phyloP scores from a whole-genome alignment of 2,113 vertebrate genomes.

The Neogale vison region DNA sequence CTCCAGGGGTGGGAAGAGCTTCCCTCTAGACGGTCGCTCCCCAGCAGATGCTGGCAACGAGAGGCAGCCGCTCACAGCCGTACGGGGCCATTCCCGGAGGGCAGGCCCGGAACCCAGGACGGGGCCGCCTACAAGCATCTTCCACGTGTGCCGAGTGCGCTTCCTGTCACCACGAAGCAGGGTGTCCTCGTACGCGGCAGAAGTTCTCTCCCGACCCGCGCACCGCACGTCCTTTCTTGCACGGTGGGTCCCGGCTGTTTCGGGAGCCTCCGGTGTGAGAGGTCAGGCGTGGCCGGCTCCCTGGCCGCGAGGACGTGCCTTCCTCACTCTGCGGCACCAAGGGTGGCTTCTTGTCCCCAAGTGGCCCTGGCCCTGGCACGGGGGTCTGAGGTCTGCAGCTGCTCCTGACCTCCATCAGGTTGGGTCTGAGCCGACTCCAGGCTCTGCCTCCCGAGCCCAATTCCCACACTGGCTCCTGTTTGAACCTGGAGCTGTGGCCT shows the following conservation, averaged over 20 bases:
- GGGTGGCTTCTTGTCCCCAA: neutral
- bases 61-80: constrained; percentile 54
- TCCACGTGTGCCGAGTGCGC: constrained; percentile 26
- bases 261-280: neutral
- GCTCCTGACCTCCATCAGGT: too few species aligned
- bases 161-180: constrained; percentile 55
- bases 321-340: fast-evolving
- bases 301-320: fast-evolving
- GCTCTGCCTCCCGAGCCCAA: too few species aligned
- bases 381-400: too few species aligned
- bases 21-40: constrained; percentile 66
- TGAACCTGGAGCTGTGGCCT: neutral
- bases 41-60: constrained; percentile 58
- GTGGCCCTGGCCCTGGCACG: too few species aligned
- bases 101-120: constrained; percentile 66
- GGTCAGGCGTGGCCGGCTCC: fast-evolving
- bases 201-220: neutral
- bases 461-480: neutral
- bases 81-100: neutral
- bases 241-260: neutral
- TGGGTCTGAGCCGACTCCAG: neutral
- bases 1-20: constrained; percentile 58
- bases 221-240: neutral
- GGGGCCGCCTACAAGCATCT: constrained; percentile 52
- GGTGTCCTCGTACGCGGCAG: neutral